A percentile compares a stretch with the other conserved stretches of the same genome.
Conservation (phyloP, 2,113 vertebrate genomes). For the Elachura formosa region DNA sequence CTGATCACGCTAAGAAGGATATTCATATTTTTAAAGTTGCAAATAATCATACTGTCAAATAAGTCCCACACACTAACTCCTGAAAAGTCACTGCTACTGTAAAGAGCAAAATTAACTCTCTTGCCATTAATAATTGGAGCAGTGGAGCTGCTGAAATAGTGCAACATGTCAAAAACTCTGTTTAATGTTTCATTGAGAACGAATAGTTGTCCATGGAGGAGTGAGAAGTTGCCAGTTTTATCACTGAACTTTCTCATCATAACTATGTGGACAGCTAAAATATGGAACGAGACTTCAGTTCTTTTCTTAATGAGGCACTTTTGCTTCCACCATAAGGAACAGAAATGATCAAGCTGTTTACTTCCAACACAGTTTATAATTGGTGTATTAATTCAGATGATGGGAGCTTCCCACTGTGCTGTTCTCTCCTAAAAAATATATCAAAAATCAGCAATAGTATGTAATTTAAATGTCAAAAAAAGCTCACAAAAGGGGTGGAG, state of each 20-base stretch:
- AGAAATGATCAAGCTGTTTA: conserved; percentile 42
- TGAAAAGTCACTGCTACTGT: neutral
- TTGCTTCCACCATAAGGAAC: conserved; percentile 27
- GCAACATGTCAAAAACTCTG: neutral
- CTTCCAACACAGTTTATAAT: conserved; percentile 37
- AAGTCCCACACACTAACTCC: neutral
- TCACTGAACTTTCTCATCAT: conserved; percentile 16
- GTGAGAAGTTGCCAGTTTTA: neutral
- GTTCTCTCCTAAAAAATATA: neutral
- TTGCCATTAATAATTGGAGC: conserved; percentile 5
- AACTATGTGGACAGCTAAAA: conserved; percentile 18
- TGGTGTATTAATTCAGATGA: conserved; percentile 27
- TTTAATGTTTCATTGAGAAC: conserved; percentile 2
- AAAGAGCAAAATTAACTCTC: neutral
- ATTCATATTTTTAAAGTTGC: neutral
- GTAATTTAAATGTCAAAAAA: conserved; percentile 63
- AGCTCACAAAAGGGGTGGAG: conserved; percentile 34
- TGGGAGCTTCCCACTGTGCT: neutral
- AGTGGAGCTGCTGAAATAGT: neutral
- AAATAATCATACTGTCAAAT: conserved; percentile 5
- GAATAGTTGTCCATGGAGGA: neutral
- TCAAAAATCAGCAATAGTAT: neutral
- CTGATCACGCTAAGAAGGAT: neutral
- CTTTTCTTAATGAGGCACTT: conserved; percentile 35
- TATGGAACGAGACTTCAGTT: conserved; percentile 36